Base-by-base conservation (phyloP, 2,797 vertebrate genomes). In the Sandelia bainsii region DNA sequence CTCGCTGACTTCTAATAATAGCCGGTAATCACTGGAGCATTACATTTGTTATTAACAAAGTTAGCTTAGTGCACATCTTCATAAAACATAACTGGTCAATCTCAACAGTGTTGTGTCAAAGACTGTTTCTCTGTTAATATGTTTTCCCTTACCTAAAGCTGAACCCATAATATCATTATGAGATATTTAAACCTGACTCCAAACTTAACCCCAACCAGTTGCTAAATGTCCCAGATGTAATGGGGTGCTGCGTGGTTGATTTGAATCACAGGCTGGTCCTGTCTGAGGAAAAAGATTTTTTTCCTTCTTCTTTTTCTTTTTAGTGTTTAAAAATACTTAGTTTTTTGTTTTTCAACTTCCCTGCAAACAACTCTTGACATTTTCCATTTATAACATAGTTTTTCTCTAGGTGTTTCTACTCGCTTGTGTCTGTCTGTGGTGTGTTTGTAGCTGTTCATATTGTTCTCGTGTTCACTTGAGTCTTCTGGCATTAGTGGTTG, bases 221-320 rank as follows among this genome's bases (percentile, higher is more conserved):
- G 44, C 29, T 57, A 44, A n/a, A 61, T 72, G 42, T 68, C 72
- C 51, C 23, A 10, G 54, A 73, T 67, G 53, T 50, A 50, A 58
- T 34, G 23, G 49, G 8, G 6, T 59, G 46, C 32, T 23, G 19
- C 32, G 13, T 14, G 16, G 27, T 17, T 62, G 14, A 57, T 58
- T 45, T 75, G 20, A 87, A 61, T 64, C 61, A 80, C 86, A 88
- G 90, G 89, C 91, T 83, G 89, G 91, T 83, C 91, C 90, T 93
- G 87, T 87, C 49, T 80, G 63, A 7, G 63, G 23, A 70, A 61
- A 52, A 17, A 22, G 0, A 23, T 27, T 48, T 68, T 50, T 60
- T 42, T 59, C 29, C 17, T 19, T 58, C 8, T 8, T 48, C 17
- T 51, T 73, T 48, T 19, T 42, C 20, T 64, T 56, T 63, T 67